Percentiles rank a stretch among this genome's conserved stretches.
These are phyloP conservation scores for Cyanoderma ruficeps DNA, from an alignment of 2,113 vertebrate species.

Conservation along the genomic window DNA sequence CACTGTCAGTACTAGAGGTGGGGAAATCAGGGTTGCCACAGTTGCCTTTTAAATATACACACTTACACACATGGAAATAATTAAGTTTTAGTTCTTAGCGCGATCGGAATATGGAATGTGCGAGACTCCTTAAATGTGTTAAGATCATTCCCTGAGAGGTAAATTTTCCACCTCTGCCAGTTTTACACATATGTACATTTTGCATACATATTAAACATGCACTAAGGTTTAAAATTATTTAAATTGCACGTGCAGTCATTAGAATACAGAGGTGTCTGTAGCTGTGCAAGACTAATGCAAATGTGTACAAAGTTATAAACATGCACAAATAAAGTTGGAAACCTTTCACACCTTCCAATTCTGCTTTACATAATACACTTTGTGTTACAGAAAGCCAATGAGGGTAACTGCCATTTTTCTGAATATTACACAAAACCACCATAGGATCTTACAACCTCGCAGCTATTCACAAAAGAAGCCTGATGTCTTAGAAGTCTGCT, in stretches of 20 bases:
- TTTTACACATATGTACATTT: slow-evolving; percentile 60
- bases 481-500: background rate
- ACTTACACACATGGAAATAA: background rate
- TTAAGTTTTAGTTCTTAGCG: background rate
- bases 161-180: slow-evolving; percentile 59
- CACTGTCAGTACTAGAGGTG: background rate
- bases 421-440: background rate
- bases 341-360: slow-evolving; percentile 14
- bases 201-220: slow-evolving; percentile 66
- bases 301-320: slow-evolving; percentile 42
- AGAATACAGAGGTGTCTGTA: slow-evolving; percentile 62
- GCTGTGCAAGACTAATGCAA: slow-evolving; percentile 62
- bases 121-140: slow-evolving; percentile 35
- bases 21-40: background rate
- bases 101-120: slow-evolving; percentile 6
- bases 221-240: slow-evolving; percentile 51
- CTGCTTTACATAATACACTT: background rate
- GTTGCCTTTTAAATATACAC: background rate
- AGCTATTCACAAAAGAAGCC: slow-evolving; percentile 7
- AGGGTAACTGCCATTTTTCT: background rate
- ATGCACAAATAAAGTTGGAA: slow-evolving; percentile 46
- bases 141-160: slow-evolving; percentile 54
- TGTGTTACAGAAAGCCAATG: background rate
- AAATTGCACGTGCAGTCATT: slow-evolving; percentile 51
- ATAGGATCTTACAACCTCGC: background rate